These are phyloP conservation scores for Vireo griseus DNA, from an alignment of 2,797 vertebrate genomes.

Conservation along the genomic window DNA sequence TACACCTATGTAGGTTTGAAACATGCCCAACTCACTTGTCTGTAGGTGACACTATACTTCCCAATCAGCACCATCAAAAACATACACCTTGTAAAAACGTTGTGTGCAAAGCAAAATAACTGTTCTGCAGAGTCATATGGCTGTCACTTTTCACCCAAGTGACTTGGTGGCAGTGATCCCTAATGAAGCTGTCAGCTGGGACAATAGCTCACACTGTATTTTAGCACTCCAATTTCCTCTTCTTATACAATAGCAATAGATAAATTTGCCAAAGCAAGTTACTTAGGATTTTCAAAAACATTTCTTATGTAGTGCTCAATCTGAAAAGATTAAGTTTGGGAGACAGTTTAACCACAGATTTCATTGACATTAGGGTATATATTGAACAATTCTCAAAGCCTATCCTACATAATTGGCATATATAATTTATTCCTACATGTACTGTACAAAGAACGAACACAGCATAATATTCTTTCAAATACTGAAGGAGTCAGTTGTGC, in stretches of 20 bases:
- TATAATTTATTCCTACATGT: not conserved
- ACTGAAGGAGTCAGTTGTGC: not conserved
- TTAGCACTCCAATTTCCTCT: not conserved
- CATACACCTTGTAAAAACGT: not conserved
- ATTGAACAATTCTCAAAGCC: not conserved
- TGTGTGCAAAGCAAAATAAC: not conserved
- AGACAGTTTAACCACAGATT: not conserved
- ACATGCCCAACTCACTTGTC: not conserved
- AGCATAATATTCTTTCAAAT: not conserved
- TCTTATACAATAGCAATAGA: not conserved
- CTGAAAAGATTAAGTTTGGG: not conserved
- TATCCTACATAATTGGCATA: not conserved
- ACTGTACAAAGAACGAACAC: not conserved
- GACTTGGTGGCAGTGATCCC: not conserved
- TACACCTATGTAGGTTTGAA: not conserved
- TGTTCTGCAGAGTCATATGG: not conserved
- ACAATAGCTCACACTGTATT: not conserved
- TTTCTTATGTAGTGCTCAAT: not conserved
- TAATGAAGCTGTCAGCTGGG: not conserved
- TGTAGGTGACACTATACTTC: not conserved
- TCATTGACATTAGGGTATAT: not conserved
- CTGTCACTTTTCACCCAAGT: not conserved
- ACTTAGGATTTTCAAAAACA: not conserved
- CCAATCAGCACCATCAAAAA: not conserved
- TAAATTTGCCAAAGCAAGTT: not conserved